Conservation (phyloP, 2,888 invertebrate species). For the Cosmopolites sordidus region DNA sequence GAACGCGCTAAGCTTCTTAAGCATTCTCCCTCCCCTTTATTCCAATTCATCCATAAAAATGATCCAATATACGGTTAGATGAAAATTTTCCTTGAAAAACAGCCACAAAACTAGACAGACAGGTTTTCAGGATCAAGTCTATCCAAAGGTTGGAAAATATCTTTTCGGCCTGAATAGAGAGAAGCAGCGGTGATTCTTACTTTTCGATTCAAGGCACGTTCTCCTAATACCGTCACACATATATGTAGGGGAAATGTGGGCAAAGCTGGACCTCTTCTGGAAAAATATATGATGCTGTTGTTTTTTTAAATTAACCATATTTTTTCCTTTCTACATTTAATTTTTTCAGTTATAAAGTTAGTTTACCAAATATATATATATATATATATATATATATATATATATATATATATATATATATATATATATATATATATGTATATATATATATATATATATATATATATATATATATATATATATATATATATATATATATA, state of each 20-base stretch:
- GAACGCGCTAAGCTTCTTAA: constrained; percentile 11
- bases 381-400: no score
- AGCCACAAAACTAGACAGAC: constrained; percentile 32
- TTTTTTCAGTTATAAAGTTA: no score
- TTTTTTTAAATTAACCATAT: not conserved
- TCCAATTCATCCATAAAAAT: constrained; percentile 20
- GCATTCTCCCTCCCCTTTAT: constrained; percentile 8
- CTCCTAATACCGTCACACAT: constrained; percentile 47
- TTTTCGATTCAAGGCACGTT: constrained; percentile 48
- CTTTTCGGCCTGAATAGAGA: constrained; percentile 34
- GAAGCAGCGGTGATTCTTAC: constrained; percentile 45
- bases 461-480: no score
- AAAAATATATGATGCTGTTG: not conserved
- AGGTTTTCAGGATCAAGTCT: constrained; percentile 29
- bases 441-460: no score
- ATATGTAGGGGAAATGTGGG: constrained; percentile 42
- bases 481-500: no score
- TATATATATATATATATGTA: no score
- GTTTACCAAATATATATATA: no score
- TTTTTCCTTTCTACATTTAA: no score
- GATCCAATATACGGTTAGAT: constrained; percentile 17
- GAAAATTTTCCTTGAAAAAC: constrained; percentile 17
- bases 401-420: no score
- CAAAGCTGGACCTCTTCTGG: constrained; percentile 36
- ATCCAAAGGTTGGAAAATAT: constrained; percentile 31